Base-by-base conservation (phyloP, 2,888 invertebrate genomes). In the Odontocerum albicorne region DNA sequence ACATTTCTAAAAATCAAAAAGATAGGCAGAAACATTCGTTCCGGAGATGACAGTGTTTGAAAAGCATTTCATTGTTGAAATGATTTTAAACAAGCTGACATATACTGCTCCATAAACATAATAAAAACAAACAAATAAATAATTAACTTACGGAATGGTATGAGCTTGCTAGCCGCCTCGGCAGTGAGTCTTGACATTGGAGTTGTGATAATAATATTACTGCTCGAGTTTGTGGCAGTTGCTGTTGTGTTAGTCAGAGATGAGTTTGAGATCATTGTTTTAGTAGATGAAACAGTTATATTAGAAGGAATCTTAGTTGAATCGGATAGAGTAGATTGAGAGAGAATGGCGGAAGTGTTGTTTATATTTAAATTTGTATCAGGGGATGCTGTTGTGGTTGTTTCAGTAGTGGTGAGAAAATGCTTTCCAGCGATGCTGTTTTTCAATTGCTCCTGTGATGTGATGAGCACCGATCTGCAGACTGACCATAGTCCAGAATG, bases 401-500 rank as follows among this genome's bases (percentile, higher is more conserved):
- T 21, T 4, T 21, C 40, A 3, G 31, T 43, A 1, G 56, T 33
- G 8, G 43, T 44, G 22, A 49, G 10, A 35, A 53, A 53, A 4
- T 39, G 20, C 33, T 21, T 51, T 1, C 59, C 59, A 4, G 49
- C 47, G 8, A 43, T 16, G n/a, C 44, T 45, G 49, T 56, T 53
- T 27, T 43, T 44, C 15, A 49, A 22, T 42, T 54, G 54, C 50
- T 49, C 49, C 6, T 36, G 60, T 57, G 42, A 57, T 1, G 75
- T 72, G 45, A 68, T 66, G 61, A 73, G 72, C 49, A 79, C 73
- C 32, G 71, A 68, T 49, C 81, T 70, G 66, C 85, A 86, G 45
- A 80, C 79, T 65, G 79, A 77, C 87, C 88, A 89, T 4, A 90
- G 71, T 0, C 90, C 89, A 2, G 85, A 82, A 64, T 88, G 79